Base-by-base conservation (phyloP, 1,140 invertebrate species). In the Orussus abietinus region DNA sequence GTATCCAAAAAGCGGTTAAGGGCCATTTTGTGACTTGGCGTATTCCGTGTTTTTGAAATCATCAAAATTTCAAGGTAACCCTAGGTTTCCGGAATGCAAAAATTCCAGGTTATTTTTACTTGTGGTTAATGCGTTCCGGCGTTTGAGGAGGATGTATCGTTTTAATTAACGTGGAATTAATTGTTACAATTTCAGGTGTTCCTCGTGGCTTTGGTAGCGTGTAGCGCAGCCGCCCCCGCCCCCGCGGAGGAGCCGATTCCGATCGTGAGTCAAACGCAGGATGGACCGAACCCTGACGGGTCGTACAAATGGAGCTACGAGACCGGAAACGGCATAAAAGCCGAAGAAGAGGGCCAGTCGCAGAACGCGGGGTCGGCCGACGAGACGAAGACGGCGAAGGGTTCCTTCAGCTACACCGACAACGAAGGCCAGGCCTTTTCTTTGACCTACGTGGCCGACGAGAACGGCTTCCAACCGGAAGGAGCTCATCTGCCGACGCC, bases 401-500 rank as follows among this genome's bases (percentile, higher is more conserved):
- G 70, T 15, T 52, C 54, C 3, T 66, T 62, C 42, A 67, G 66
- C 19, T 80, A 76, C 49, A 70, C 66, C 0, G 60, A 69, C 19
- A 69, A 76, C 5, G 74, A 78, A 17, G 78, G 77, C 17, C 58
- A 69, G 15, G 59, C 59, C 12, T 61, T 77, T 26, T 58, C 59
- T 3, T 36, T 75, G n/a, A 54, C 45, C 1, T 82, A 80, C 60
- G 64, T 65, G 2, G 80, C 80, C 10, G 75, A 80, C 51, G 75
- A 76, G 40, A 72, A 74, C 26, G 76, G 76, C 3, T 78, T 72
- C 49, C 67, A 70, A 15, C 65, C 75, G 3, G 54, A 67, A 35
- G 75, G 75, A 11, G 69, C 64, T 20, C 71, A 75, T 36, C 49
- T 78, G 6, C 76, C 67, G 5, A 69, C 55, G 15, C 50, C 61